phyloP scores from a whole-genome alignment of 2,888 invertebrate species.

The Autographa pulchrina region DNA sequence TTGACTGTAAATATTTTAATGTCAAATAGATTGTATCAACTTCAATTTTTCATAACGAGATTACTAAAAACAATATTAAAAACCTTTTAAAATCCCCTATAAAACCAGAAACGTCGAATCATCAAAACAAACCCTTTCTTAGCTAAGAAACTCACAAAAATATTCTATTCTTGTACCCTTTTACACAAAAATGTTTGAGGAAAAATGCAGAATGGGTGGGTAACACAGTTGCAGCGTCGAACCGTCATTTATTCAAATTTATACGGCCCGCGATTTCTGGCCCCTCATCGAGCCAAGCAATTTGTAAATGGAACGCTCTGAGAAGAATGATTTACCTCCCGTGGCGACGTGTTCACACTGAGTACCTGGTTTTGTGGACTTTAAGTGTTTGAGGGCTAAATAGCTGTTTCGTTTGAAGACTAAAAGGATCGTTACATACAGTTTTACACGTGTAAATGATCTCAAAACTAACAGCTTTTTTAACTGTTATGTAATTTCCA shows the following conservation, averaged over 20 bases:
- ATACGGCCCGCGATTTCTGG: constrained; percentile 77
- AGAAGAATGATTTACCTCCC: constrained; percentile 71
- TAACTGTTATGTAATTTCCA: no score
- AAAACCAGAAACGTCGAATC: not conserved
- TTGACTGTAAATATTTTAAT: not conserved
- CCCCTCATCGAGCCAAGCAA: constrained; percentile 79
- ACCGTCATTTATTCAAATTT: constrained; percentile 82
- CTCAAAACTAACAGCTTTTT: not conserved
- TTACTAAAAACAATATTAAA: not conserved
- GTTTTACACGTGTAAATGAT: not conserved
- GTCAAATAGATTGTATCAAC: not conserved
- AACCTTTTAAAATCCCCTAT: not conserved
- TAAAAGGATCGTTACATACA: not conserved
- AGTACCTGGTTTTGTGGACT: constrained; percentile 43
- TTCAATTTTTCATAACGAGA: no score
- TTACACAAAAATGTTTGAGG: constrained; percentile 43
- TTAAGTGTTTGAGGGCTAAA: constrained; percentile 46
- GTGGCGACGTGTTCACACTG: constrained; percentile 53
- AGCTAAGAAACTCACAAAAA: not conserved
- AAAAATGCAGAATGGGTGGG: constrained; percentile 68
- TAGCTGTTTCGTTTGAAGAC: constrained; percentile 23
- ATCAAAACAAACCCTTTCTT: not conserved
- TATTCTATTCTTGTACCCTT: constrained; percentile 15
- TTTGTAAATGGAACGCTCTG: constrained; percentile 83
- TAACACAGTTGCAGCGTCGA: constrained; percentile 65